phyloP scores from a whole-genome alignment of 2,888 invertebrate species.

The Tethea ocularis region DNA sequence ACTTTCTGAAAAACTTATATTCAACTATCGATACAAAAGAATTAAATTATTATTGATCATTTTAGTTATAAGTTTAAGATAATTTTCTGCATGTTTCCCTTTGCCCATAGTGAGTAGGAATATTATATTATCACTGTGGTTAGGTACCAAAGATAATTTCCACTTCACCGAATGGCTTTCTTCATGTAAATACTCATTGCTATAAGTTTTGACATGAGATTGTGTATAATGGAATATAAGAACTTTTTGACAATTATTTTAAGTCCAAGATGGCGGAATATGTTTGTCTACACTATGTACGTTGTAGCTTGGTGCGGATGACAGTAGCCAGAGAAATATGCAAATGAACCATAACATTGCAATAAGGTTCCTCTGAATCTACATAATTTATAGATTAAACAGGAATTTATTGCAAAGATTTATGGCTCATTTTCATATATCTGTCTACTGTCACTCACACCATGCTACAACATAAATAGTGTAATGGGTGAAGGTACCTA shows the following conservation, averaged over 20 bases:
- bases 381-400: too few species aligned
- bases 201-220: slow-evolving; percentile 23
- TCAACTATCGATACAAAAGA: not conserved
- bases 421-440: too few species aligned
- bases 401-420: too few species aligned
- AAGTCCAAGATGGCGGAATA: not conserved
- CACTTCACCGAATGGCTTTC: slow-evolving; percentile 16
- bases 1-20: too few species aligned
- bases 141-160: slow-evolving; percentile 36
- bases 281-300: too few species aligned
- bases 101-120: slow-evolving; percentile 16
- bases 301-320: too few species aligned
- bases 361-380: too few species aligned
- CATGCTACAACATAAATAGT: too few species aligned
- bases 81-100: slow-evolving; percentile 16
- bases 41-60: slow-evolving; percentile 20
- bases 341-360: too few species aligned
- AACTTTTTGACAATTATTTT: not conserved
- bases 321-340: too few species aligned
- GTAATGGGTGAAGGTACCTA: too few species aligned
- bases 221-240: not conserved
- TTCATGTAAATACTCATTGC: slow-evolving; percentile 36
- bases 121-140: slow-evolving; percentile 19
- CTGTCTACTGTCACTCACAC: too few species aligned
- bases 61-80: slow-evolving; percentile 20